Percentiles rank a stretch among this genome's conserved stretches.
Evolutionary conservation across 1,140 invertebrate genomes (phyloP).

Genomic region (Neoseiulus cucumeris): DNA sequence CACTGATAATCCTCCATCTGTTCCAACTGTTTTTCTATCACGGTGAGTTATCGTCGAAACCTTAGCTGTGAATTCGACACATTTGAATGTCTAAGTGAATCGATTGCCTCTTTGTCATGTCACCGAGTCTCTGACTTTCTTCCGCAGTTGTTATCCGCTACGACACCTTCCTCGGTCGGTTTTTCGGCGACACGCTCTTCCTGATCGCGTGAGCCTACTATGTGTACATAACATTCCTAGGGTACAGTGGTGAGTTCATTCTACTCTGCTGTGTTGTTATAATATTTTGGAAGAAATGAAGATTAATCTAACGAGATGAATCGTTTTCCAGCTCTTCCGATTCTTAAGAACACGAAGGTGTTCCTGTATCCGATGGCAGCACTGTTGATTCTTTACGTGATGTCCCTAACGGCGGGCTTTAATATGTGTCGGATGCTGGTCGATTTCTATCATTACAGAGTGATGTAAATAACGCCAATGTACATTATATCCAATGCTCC

Average conservation of each 20-base stretch:
- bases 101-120: not conserved
- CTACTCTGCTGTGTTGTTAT: not conserved
- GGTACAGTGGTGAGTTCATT: slow-evolving; percentile 66
- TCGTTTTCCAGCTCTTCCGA: slow-evolving; percentile 53
- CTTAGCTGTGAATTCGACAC: not conserved
- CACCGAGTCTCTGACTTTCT: not conserved
- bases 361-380: slow-evolving; percentile 67
- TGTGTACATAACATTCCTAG: slow-evolving; percentile 90
- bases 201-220: slow-evolving; percentile 76
- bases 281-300: not conserved
- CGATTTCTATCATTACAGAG: slow-evolving; percentile 54
- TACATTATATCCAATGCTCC: not conserved
- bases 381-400: slow-evolving; percentile 53
- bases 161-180: slow-evolving; percentile 48
- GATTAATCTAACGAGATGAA: slow-evolving; percentile 13
- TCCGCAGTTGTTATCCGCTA: slow-evolving; percentile 52
- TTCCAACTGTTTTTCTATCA: slow-evolving; percentile 74
- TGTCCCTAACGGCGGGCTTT: slow-evolving; percentile 41
- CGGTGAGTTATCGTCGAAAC: slow-evolving; percentile 48
- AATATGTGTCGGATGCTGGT: slow-evolving; percentile 49
- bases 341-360: slow-evolving; percentile 63
- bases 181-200: slow-evolving; percentile 88
- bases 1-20: slow-evolving; percentile 77
- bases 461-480: slow-evolving; percentile 32
- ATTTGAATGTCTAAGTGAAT: too few species aligned